These are phyloP conservation scores for Eupithecia insigniata DNA, from an alignment of 2,888 invertebrate genomes.

Conservation along the genomic window DNA sequence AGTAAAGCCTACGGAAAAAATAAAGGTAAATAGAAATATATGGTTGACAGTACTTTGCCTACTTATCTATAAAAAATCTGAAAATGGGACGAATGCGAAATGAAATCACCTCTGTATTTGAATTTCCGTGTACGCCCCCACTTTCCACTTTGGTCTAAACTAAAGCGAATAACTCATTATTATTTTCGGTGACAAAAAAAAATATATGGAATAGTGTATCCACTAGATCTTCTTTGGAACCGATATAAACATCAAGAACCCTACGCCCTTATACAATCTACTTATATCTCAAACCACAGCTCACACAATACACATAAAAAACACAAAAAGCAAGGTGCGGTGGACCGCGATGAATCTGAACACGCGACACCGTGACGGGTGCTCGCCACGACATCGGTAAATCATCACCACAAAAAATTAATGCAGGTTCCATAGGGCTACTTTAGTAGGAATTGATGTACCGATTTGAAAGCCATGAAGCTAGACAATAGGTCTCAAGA, in stretches of 20 bases:
- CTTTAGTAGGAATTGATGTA: background rate
- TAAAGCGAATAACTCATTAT: too few species aligned
- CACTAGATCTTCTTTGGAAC: background rate
- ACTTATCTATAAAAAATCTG: too few species aligned
- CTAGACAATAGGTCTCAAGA: too few species aligned
- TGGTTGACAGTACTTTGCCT: too few species aligned
- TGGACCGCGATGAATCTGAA: conserved; percentile 71
- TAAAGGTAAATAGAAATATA: too few species aligned
- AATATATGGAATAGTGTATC: too few species aligned
- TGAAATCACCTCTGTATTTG: too few species aligned
- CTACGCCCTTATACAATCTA: conserved; percentile 22
- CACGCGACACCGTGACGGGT: conserved; percentile 79
- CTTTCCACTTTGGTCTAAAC: too few species aligned
- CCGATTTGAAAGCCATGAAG: background rate
- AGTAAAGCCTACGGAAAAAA: too few species aligned
- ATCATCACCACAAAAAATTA: conserved; percentile 45
- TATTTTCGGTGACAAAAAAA: too few species aligned
- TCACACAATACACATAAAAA: conserved; percentile 44
- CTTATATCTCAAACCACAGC: conserved; percentile 40
- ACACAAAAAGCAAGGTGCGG: conserved; percentile 71
- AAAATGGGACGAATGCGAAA: too few species aligned
- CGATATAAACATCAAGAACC: conserved; percentile 50
- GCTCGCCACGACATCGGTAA: conserved; percentile 55
- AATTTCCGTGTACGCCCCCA: too few species aligned
- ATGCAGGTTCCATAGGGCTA: conserved; percentile 9